These are phyloP conservation scores for Trichechus manatus DNA, from an alignment of 2,113 vertebrate species.

Conservation along the genomic window DNA sequence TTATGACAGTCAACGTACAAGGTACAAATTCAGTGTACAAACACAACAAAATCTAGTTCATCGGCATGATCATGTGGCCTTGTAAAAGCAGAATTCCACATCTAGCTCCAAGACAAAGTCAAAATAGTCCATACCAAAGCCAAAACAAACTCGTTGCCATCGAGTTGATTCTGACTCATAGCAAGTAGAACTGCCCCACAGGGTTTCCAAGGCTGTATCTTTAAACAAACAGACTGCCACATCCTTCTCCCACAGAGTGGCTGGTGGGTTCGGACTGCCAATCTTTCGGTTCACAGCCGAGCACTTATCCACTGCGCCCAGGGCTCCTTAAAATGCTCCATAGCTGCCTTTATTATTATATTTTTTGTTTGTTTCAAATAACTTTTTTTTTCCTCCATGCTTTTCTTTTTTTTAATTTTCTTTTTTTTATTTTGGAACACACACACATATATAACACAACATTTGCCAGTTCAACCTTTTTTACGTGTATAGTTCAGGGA, in stretches of 20 bases:
- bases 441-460: neutral
- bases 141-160: no score
- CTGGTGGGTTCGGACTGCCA: no score
- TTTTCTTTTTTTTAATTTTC: neutral
- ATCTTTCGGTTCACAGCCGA: no score
- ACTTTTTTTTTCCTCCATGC: neutral
- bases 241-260: no score
- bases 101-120: neutral
- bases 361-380: neutral
- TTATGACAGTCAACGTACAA: no score
- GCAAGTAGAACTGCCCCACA: no score
- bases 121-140: neutral
- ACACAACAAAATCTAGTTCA: conserved; percentile 19
- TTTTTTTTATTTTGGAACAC: neutral
- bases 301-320: no score
- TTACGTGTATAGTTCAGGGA: neutral
- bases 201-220: no score
- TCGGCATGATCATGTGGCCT: neutral
- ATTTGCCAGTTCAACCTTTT: neutral
- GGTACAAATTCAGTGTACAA: neutral
- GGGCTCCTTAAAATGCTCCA: neutral
- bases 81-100: neutral
- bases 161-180: no score
- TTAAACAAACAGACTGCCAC: no score
- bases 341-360: neutral